These are phyloP conservation scores for Lapara coniferarum DNA, from an alignment of 2,888 invertebrate genomes.

Conservation along the genomic window DNA sequence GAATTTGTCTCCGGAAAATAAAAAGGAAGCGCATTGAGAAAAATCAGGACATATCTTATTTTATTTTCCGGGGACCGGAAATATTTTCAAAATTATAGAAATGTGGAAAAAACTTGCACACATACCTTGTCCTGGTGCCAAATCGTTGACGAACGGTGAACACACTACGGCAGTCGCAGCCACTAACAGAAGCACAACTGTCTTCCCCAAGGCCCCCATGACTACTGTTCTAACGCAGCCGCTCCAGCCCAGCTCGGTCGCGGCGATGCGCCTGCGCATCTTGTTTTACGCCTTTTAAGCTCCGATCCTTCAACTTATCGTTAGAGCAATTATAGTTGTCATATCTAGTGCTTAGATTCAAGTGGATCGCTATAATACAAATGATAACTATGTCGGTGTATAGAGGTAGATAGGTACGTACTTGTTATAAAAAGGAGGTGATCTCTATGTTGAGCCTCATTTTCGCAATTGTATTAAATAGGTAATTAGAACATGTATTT, in stretches of 20 bases:
- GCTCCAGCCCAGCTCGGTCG: constrained; percentile 48
- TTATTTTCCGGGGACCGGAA: not conserved
- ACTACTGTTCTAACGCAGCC: constrained; percentile 56
- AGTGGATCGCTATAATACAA: not conserved
- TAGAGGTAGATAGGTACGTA: too few relatives aligned
- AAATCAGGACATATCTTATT: too few relatives aligned
- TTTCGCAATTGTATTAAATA: too few relatives aligned
- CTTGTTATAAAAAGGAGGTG: not conserved
- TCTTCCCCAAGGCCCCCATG: constrained; percentile 67
- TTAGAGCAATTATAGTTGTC: constrained; percentile 25
- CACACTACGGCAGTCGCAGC: constrained; percentile 52
- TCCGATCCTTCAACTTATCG: constrained; percentile 52
- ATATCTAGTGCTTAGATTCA: constrained; percentile 28
- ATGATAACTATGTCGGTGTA: not conserved
- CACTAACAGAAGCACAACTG: constrained; percentile 61
- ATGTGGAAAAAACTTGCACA: not conserved
- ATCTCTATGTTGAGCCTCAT: not conserved
- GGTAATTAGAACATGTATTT: too few relatives aligned
- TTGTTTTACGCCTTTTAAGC: constrained; percentile 64
- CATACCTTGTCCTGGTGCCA: constrained; percentile 70
- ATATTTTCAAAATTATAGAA: not conserved
- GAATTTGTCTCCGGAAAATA: not conserved
- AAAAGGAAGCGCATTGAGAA: not conserved
- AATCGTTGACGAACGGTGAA: constrained; percentile 68
- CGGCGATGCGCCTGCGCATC: constrained; percentile 62